Base-by-base conservation (phyloP, 2,113 vertebrate genomes). In the Myiopsitta monachus region DNA sequence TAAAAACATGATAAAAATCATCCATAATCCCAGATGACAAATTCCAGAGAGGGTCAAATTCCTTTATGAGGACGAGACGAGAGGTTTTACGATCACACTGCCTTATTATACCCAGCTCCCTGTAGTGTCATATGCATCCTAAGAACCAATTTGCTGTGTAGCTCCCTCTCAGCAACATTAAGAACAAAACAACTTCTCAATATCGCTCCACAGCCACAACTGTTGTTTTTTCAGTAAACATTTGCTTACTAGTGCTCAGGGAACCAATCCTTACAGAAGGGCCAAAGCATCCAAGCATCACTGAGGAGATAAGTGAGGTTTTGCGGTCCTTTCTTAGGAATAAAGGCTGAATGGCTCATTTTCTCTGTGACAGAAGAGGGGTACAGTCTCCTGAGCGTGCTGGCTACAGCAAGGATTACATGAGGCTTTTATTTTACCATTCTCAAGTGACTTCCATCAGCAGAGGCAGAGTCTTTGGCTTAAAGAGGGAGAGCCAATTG, bases 181-280 rank as follows among this genome's bases (percentile, higher is more conserved):
- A 91, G 33, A 92, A 72, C 69, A 94, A 93, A 96, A 79, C 55
- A 90, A 87, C 83, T 96, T 69, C 91, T 83, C 83, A 91, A 89
- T 75, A 80, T 87, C 78, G 55, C 89, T 88, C 73, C 74, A 49
- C 43, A 44, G 73, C 66, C 80, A 26, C 23, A 93, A 62, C 23
- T 80, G 87, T 43, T 90, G 83, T 68, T 73, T 80, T 70, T 41
- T 33, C 75, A 63, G 69, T 21, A 84, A 96, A 92, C 62, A 88
- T 95, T 89, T 95, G 69, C 44, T 87, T 81, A 77, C 49, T 30
- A 38, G 47, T 15, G 16, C 28, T 78, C 59, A 28, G 93, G 64
- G 69, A 39, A 27, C 91, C 24, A 3, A 2, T 59, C 64, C 76
- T 73, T 19, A 9, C 66, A 93, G 44, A 90, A 83, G 31, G 30